Conservation (phyloP, 2,113 vertebrate species). For the Sorex araneus region DNA sequence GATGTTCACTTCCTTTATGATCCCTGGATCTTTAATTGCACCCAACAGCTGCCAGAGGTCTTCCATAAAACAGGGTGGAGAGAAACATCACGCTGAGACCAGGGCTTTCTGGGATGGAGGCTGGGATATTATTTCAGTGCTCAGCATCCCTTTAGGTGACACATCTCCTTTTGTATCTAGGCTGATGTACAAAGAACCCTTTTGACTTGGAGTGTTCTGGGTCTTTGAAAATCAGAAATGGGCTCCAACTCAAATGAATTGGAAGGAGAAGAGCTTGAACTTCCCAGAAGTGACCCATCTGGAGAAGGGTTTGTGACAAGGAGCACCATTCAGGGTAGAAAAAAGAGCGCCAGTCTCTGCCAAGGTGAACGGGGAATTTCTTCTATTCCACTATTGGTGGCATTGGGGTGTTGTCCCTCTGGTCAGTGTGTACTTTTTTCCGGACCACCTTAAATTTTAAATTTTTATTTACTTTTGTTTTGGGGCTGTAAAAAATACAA, state of each 20-base stretch:
- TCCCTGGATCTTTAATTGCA: neutral
- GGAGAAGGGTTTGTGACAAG: neutral
- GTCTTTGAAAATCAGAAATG: slow-evolving; percentile 37
- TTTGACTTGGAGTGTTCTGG: neutral
- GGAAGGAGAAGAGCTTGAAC: neutral
- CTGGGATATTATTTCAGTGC: too few relatives aligned
- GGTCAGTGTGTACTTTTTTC: neutral
- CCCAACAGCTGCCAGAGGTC: neutral
- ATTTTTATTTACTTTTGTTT: too few relatives aligned
- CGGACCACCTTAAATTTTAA: too few relatives aligned
- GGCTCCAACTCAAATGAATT: neutral
- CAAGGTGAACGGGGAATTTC: neutral
- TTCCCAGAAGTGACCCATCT: neutral
- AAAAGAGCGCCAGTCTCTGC: neutral
- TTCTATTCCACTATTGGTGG: neutral
- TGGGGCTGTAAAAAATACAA: too few relatives aligned
- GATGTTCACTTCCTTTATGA: neutral
- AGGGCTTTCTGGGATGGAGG: too few relatives aligned
- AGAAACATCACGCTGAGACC: too few relatives aligned
- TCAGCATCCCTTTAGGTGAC: neutral
- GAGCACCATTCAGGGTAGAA: neutral
- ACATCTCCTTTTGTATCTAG: neutral
- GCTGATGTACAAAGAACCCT: neutral
- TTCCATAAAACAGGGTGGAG: neutral
- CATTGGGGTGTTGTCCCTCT: neutral